phyloP scores from a whole-genome alignment of 2,113 vertebrate genomes.

The Gopherus evgoodei region DNA sequence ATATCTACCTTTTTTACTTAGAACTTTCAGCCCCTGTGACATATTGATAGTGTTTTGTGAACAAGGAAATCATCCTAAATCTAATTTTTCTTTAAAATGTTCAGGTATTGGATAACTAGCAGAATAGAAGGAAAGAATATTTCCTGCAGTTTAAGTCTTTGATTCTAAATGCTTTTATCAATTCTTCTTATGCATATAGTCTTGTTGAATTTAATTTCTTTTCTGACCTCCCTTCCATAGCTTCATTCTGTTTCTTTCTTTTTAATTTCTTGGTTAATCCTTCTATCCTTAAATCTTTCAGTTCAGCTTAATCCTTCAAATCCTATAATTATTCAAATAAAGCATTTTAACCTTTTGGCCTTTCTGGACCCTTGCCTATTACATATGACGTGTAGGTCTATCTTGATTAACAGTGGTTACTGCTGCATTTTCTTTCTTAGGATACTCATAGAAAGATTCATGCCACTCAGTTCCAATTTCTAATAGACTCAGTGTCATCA shows the following conservation, averaged over 20 bases:
- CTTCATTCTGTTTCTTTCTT: slow-evolving; percentile 40
- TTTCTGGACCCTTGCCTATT: slow-evolving; percentile 59
- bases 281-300: slow-evolving; percentile 54
- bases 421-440: slow-evolving; percentile 39
- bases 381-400: slow-evolving; percentile 39
- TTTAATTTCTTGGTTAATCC: slow-evolving; percentile 66
- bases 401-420: slow-evolving; percentile 65
- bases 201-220: neutral
- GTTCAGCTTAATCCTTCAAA: slow-evolving; percentile 68
- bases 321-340: slow-evolving; percentile 73
- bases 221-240: neutral
- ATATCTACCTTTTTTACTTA: too few relatives aligned
- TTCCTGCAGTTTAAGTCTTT: neutral
- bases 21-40: too few relatives aligned
- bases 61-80: too few relatives aligned
- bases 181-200: neutral
- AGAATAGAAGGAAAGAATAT: neutral
- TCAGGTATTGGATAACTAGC: neutral
- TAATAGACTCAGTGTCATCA: neutral
- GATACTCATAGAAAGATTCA: slow-evolving; percentile 43
- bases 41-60: too few relatives aligned
- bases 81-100: too few relatives aligned
- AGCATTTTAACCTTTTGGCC: slow-evolving; percentile 71
- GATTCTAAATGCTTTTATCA: neutral
- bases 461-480: neutral